A percentile compares a stretch with the other conserved stretches of the same genome.
phyloP scores from a whole-genome alignment of 37 sponge, comb jelly and placozoan genomes.

The Corticium candelabrum region DNA sequence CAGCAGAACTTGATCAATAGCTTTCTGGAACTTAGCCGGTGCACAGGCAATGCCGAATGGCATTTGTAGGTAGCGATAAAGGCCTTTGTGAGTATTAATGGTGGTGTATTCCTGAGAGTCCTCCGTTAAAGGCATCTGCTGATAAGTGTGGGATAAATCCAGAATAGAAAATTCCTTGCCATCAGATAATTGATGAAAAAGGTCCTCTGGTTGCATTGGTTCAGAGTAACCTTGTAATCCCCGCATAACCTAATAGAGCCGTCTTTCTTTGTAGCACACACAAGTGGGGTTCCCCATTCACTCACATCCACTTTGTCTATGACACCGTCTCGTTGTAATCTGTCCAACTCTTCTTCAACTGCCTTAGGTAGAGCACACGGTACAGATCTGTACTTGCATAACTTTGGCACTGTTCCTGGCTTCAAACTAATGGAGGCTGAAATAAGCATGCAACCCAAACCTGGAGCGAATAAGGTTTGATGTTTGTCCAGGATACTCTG shows the following conservation, averaged over 20 bases:
- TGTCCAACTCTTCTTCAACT: not conserved
- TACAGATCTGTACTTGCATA: too few species aligned
- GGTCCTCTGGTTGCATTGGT: not conserved
- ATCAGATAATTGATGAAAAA: not conserved
- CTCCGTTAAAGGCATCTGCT: constrained; percentile 6
- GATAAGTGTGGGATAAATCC: constrained; percentile 11
- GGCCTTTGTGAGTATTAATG: not conserved
- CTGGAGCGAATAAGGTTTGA: too few species aligned
- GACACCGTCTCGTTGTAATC: not conserved
- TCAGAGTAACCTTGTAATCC: not conserved
- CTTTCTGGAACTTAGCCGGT: not conserved
- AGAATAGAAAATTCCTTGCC: not conserved
- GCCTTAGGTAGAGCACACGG: not conserved
- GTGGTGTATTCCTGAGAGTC: not conserved
- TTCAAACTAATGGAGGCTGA: too few species aligned
- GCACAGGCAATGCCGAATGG: not conserved
- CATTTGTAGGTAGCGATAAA: not conserved
- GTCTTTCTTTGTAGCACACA: not conserved
- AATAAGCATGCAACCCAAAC: too few species aligned
- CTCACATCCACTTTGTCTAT: not conserved
- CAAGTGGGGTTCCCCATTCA: not conserved
- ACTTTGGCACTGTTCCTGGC: too few species aligned
- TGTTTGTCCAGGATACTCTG: too few species aligned
- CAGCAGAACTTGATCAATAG: not conserved
- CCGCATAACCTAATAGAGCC: not conserved